Conservation (phyloP, 2,888 invertebrate genomes). For the Dolomedes plantarius region DNA sequence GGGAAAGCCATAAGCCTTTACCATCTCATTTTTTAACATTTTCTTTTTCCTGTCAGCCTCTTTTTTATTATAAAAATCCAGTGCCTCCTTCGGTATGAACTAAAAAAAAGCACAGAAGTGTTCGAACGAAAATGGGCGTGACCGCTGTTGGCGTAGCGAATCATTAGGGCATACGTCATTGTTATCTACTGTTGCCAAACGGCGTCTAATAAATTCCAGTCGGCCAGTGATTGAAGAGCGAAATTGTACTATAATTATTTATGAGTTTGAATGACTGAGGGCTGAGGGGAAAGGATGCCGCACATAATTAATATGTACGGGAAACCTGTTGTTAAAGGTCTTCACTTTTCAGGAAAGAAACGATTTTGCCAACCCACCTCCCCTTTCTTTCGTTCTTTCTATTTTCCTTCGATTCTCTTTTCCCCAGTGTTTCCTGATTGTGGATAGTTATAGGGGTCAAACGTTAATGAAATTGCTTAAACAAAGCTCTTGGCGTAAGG, state of each 20-base stretch:
- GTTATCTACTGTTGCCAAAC: constrained; percentile 69
- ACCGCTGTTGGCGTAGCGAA: constrained; percentile 42
- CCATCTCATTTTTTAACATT: too few species aligned
- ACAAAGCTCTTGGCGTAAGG: too few species aligned
- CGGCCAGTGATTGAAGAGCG: constrained; percentile 63
- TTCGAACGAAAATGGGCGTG: constrained; percentile 36
- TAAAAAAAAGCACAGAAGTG: constrained; percentile 1
- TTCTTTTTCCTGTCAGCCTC: too few species aligned
- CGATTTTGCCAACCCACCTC: constrained; percentile 41
- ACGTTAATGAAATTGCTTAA: too few species aligned
- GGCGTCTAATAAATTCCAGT: constrained; percentile 63
- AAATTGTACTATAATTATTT: constrained; percentile 69
- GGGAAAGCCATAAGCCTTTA: too few species aligned
- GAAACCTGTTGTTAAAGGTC: constrained; percentile 69
- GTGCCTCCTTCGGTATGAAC: not conserved
- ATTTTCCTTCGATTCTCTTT: constrained; percentile 49
- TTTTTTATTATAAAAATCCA: too few species aligned
- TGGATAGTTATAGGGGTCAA: constrained; percentile 16
- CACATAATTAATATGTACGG: constrained; percentile 68
- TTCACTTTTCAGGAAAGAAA: constrained; percentile 66
- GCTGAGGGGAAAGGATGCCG: constrained; percentile 53
- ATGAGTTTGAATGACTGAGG: constrained; percentile 64
- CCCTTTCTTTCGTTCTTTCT: constrained; percentile 28
- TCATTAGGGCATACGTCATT: constrained; percentile 64
- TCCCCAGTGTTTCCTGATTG: constrained; percentile 60